phyloP scores from a whole-genome alignment of 2,888 invertebrate genomes.

The Drosophila paramelanica region DNA sequence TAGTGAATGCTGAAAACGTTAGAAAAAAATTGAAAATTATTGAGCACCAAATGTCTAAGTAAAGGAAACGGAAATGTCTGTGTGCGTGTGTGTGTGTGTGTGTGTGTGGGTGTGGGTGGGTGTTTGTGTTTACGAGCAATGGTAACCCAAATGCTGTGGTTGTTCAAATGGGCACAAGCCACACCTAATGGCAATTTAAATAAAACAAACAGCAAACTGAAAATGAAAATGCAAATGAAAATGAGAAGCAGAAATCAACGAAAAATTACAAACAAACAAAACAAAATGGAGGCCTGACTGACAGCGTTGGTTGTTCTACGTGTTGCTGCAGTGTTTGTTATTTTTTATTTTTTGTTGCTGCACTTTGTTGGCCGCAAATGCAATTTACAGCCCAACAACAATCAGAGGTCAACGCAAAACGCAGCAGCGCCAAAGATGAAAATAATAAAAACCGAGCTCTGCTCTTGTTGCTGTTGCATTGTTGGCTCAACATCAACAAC shows the following conservation, averaged over 20 bases:
- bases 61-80: conserved; percentile 53
- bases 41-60: conserved; percentile 53
- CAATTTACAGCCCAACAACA: conserved; percentile 80
- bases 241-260: conserved; percentile 35
- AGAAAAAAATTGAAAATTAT: conserved; percentile 43
- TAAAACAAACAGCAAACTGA: conserved; percentile 42
- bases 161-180: conserved; percentile 38
- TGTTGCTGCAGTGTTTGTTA: conserved; percentile 15
- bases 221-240: conserved; percentile 15
- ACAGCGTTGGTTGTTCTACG: conserved; percentile 14
- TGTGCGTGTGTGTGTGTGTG: conserved; percentile 22
- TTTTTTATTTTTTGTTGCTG: conserved; percentile 20
- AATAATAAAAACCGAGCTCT: conserved; percentile 61
- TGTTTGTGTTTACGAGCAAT: conserved; percentile 38
- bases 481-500: conserved; percentile 42
- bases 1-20: conserved; percentile 50
- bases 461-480: conserved; percentile 9
- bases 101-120: conserved; percentile 6
- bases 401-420: conserved; percentile 67
- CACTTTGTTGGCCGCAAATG: conserved; percentile 76
- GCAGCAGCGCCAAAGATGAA: conserved; percentile 43
- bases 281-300: conserved; percentile 21
- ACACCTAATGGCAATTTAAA: conserved; percentile 75
- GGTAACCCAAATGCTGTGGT: conserved; percentile 58
- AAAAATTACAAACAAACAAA: conserved; percentile 32